Evolutionary conservation across 2,797 vertebrate genomes (phyloP).

Genomic region (Myotis daubentonii): DNA sequence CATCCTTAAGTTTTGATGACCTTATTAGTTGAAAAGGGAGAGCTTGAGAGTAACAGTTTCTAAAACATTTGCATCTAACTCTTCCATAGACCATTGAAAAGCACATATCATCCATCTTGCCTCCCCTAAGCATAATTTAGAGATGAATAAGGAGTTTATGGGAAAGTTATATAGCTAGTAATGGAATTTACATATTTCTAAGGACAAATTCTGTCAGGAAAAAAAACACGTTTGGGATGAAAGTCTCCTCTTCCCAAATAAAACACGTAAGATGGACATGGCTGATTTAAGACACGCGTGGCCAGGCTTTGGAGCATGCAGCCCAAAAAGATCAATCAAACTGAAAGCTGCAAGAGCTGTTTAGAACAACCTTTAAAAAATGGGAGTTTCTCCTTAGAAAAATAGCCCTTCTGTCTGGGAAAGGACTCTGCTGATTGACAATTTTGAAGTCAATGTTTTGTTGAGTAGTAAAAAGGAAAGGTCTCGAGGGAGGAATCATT

Average conservation of each 20-base stretch:
- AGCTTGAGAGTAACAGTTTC: background rate
- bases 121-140: constrained; percentile 56
- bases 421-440: background rate
- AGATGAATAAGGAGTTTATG: constrained; percentile 56
- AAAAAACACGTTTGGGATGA: background rate
- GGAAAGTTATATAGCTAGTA: constrained; percentile 48
- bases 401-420: background rate
- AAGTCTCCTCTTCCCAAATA: constrained; percentile 57
- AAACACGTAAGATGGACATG: constrained; percentile 44
- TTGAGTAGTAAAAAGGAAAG: background rate
- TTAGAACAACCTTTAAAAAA: constrained; percentile 1
- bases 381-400: constrained; percentile 1
- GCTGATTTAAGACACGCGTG: constrained; percentile 46
- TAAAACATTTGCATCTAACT: background rate
- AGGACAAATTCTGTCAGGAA: constrained; percentile 60
- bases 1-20: background rate
- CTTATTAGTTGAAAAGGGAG: background rate
- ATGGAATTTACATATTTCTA: constrained; percentile 72
- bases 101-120: constrained; percentile 46
- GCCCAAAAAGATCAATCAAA: constrained; percentile 62
- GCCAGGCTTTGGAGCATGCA: background rate
- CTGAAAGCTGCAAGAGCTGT: background rate
- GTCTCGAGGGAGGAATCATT: background rate
- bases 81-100: constrained; percentile 4
- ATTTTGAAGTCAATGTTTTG: background rate